Base-by-base conservation (phyloP, 2,888 invertebrate genomes). In the Drosophila nr. perissopoda region DNA sequence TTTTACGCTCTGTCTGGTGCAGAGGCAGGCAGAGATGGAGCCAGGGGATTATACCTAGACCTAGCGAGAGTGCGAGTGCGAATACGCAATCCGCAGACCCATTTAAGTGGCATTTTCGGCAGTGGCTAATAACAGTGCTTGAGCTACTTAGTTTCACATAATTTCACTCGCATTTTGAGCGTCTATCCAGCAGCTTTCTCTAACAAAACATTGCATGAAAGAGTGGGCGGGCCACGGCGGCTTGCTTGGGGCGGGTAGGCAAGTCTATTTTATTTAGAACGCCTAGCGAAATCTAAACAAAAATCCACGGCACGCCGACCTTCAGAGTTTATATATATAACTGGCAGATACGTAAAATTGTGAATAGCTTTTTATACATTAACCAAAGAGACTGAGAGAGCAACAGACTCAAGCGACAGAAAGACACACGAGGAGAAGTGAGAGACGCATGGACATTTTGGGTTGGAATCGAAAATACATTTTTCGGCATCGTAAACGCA, bases 341-440 rank as follows among this genome's bases (percentile, higher is more conserved):
- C 78, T 78, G 68, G 48, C 65, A 67, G 73, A 80, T 82, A 88
- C 89, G 80, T 74, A 71, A 87, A 83, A 83, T 67, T 81, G 86
- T 89, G 84, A 77, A 90, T 88, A 80, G 90, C 88, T 87, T 89
- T 85, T 77, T 86, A 86, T 86, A 90, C 69, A 78, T 73, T 60
- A 49, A 7, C 34, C 64, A 57, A 65, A 73, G 66, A 75, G 25
- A 65, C 49, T 40, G 72, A 65, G 66, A 56, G 64, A 59, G 63
- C 61, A 67, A 51, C 42, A 58, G 58, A 48, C 13, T 36, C 36
- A 57, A 53, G 21, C 57, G 51, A 69, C 62, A 38, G 49, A 65
- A 53, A 71, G 42, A 29, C 29, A 40, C 16, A 8, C 34, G 40
- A 40, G 53, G 13, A 27, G 29, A 29, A n/a, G 42, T 33, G 56